Percentiles rank a stretch among this genome's conserved stretches.
Conservation (phyloP, 2,888 invertebrate species). For the Sphaeridia pumilis region DNA sequence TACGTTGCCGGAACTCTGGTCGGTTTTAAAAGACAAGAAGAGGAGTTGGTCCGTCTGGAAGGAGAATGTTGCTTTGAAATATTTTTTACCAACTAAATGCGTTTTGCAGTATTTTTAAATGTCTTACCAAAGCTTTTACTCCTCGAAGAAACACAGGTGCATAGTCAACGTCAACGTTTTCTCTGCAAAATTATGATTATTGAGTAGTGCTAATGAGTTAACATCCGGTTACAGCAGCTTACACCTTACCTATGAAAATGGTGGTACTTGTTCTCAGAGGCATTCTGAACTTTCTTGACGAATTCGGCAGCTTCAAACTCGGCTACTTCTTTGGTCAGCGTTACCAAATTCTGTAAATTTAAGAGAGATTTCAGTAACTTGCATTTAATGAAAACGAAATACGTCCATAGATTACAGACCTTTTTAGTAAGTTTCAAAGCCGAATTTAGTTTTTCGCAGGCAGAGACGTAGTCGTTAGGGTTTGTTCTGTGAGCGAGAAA, state of each 20-base stretch:
- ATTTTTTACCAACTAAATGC: not conserved
- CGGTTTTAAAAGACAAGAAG: constrained; percentile 7
- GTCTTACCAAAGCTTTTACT: constrained; percentile 44
- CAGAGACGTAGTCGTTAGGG: constrained; percentile 20
- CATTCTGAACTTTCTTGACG: constrained; percentile 35
- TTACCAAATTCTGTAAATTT: constrained; percentile 46
- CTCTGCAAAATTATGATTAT: constrained; percentile 41
- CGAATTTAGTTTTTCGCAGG: constrained; percentile 28
- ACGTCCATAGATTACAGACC: constrained; percentile 9
- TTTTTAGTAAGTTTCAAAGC: constrained; percentile 24
- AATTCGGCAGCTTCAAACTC: constrained; percentile 54
- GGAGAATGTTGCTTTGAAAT: not conserved
- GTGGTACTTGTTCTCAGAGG: not conserved
- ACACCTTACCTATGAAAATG: constrained; percentile 10
- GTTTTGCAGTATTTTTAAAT: not conserved
- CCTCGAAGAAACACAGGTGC: constrained; percentile 56
- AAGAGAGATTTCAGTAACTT: not conserved
- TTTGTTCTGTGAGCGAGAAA: constrained; percentile 19
- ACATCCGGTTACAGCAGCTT: not conserved
- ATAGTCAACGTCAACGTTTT: constrained; percentile 67
- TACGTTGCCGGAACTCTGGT: constrained; percentile 2
- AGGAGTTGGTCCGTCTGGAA: constrained; percentile 1
- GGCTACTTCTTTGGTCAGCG: constrained; percentile 56
- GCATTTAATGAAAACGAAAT: too few relatives aligned
- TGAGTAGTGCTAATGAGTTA: too few relatives aligned